These are phyloP conservation scores for Danio jaintianensis DNA, from an alignment of 2,797 vertebrate species.

Conservation along the genomic window DNA sequence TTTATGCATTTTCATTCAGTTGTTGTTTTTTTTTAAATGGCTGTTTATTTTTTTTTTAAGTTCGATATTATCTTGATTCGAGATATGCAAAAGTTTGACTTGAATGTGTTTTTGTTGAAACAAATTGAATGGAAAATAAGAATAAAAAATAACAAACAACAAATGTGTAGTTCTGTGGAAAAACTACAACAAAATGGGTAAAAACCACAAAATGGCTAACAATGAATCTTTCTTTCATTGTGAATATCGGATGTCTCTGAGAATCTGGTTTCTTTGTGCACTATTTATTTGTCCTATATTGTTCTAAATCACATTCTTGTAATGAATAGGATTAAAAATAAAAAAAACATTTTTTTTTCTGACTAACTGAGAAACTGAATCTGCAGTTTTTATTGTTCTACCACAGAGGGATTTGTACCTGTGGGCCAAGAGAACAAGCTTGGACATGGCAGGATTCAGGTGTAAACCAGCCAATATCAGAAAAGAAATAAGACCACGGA, in stretches of 20 bases:
- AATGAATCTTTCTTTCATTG: not conserved
- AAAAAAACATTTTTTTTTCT: not conserved
- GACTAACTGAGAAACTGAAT: not conserved
- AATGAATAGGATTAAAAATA: not conserved
- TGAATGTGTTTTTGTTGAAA: slow-evolving; percentile 19
- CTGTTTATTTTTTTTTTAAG: not conserved
- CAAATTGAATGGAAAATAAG: not conserved
- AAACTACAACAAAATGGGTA: no score
- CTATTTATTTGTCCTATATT: not conserved
- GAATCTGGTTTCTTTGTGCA: not conserved
- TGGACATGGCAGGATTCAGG: slow-evolving; percentile 60
- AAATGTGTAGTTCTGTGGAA: not conserved
- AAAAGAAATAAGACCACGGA: slow-evolving; percentile 42
- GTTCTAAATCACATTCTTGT: not conserved
- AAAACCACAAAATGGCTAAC: not conserved
- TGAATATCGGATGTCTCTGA: not conserved
- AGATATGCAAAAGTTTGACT: not conserved
- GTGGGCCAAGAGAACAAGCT: slow-evolving; percentile 68
- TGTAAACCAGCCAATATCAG: slow-evolving; percentile 44
- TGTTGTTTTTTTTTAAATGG: not conserved
- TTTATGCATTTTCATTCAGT: not conserved
- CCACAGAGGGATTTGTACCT: slow-evolving; percentile 87
- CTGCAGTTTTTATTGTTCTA: slow-evolving; percentile 86
- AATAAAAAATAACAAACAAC: not conserved
- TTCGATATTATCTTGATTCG: slow-evolving; percentile 24